A percentile compares a stretch with the other conserved stretches of the same genome.
Conservation (phyloP, 2,113 vertebrate species). For the Raphicerus campestris region DNA sequence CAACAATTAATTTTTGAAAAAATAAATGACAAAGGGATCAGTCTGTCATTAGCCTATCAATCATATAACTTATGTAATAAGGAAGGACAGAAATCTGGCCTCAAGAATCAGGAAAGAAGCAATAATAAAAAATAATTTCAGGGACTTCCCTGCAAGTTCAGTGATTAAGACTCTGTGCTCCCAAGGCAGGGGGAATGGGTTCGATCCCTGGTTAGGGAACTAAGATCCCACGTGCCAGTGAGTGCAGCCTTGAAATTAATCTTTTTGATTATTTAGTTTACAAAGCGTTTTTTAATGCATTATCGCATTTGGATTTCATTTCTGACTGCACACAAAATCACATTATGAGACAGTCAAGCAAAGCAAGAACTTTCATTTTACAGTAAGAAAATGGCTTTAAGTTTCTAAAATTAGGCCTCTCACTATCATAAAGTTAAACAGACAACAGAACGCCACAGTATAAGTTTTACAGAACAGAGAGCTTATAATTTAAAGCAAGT, state of each 20-base stretch:
- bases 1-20: background rate
- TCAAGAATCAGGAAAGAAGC: background rate
- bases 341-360: background rate
- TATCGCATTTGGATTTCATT: background rate
- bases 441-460: background rate
- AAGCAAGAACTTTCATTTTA: constrained; percentile 3
- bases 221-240: background rate
- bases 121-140: background rate
- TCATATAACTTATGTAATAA: background rate
- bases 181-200: background rate
- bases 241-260: background rate
- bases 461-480: background rate
- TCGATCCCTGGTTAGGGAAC: background rate
- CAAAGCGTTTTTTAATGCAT: background rate
- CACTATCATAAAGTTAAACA: background rate
- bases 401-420: background rate
- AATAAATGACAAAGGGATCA: background rate
- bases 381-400: background rate
- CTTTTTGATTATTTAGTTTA: background rate
- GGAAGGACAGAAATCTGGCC: background rate
- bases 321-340: background rate
- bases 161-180: background rate
- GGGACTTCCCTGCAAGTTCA: background rate
- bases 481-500: background rate
- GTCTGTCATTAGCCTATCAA: background rate